Evolutionary conservation across 35 echinoderm and acorn worm genomes (phyloP), one percentile per base, ranked within the genome.

Genomic region (Acanthaster planci): DNA sequence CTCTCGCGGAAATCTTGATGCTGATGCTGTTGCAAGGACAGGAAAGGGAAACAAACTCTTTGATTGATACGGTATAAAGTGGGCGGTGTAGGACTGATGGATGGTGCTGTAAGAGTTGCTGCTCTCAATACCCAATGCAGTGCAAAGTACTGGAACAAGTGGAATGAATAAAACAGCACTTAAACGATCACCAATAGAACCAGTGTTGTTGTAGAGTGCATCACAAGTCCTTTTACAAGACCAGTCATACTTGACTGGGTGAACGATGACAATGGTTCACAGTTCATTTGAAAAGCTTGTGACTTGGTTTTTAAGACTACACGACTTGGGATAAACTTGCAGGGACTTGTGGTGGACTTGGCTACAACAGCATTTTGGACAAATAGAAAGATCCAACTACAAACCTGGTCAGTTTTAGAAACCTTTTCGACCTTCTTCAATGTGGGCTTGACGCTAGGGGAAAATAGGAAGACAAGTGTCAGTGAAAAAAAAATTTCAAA

Each of bases 1-100:
- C 64, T 29, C 23, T 72, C 64, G 34, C 64, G 64, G 64, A 72
- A 72, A 72, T 72, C 64, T 72, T 72, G 23, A 72, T 72, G 64
- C 64, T 72, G 64, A 47, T 47, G 42, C 42, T 47, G 42, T 47
- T 47, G 12, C 42, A 47, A 47, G 42, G 42, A 47, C 4, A 4
- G 12, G 4, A 47, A 47, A 47, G 12, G 12, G 4, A 47, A 6
- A 4, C 42, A 47, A 12, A 47, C 12, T 47, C 42, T n/a, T n/a
- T n/a, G n/a, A n/a, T n/a, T n/a, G n/a, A n/a, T n/a, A n/a, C n/a
- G n/a, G n/a, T n/a, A n/a, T n/a, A n/a, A n/a, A n/a, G n/a, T n/a
- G n/a, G n/a, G n/a, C n/a, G n/a, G n/a, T n/a, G n/a, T n/a, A n/a
- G n/a, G n/a, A n/a, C n/a, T n/a, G n/a, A n/a, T n/a, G n/a, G n/a